Base-by-base conservation (phyloP, 2,888 invertebrate genomes). In the Drosophila borealis region DNA sequence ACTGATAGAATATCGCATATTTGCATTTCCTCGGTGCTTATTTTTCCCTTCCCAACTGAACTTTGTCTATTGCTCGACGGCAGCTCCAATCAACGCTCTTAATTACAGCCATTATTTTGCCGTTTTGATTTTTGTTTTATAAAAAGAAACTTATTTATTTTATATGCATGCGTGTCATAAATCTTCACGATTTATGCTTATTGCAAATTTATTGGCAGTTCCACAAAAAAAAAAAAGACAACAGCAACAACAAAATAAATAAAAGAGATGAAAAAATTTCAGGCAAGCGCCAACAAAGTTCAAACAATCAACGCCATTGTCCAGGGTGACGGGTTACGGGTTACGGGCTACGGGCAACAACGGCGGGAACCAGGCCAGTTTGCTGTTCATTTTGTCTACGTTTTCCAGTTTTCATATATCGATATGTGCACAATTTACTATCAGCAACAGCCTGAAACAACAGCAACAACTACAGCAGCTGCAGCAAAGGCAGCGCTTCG, bases 261-360 rank as follows among this genome's bases (percentile, higher is more conserved):
- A 42, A 54, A 14, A 41, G 21, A 37, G 21, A 67, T 74, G 37
- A 56, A 66, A 64, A 79, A 75, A 59, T 57, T 68, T 50, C 78
- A 70, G 60, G 53, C 62, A 60, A 68, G 68, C 69, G 69, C 67
- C 79, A 81, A 70, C 73, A 81, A 80, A 84, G 88, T 89, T 85
- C 82, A 88, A 87, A 85, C 89, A 85, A 85, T 85, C 84, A 86
- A 76, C 87, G 81, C 80, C 85, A 85, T 85, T 89, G 85, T 85
- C 70, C 68, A 55, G 46, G 19, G 48, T 19, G 9, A 14, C 45
- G 45, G 60, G 42, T 44, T 46, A 21, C 49, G 41, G 48, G 33
- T 9, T 14, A 11, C 17, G 42, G 46, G 37, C 10, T 4, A 10
- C 11, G 34, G 34, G 21, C 8, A 49, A 29, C 29, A 8, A 29